Evolutionary conservation across 2,888 invertebrate species (phyloP), one percentile per base, ranked within the genome.

Genomic region (Drosophila anomelani): DNA sequence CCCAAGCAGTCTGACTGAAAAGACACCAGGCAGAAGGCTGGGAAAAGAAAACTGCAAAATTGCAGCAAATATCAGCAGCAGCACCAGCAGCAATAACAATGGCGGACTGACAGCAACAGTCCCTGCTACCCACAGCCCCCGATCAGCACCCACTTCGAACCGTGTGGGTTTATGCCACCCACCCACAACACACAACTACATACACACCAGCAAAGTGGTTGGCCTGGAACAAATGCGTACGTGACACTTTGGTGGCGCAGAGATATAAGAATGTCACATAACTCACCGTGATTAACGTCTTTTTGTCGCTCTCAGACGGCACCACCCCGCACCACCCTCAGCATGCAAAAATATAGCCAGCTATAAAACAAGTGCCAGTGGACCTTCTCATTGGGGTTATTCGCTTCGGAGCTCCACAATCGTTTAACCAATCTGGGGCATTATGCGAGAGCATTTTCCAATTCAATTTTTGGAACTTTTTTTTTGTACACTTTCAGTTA

Each of bases 281-380:
- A 92, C 91, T 92, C 92, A 92, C 85, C 88, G 90, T 92, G 92
- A 92, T 92, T 92, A 92, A 92, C 92, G 92, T 92, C 85, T 90
- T 79, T 80, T 81, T 84, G 84, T 80, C 85, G 81, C 79, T 76
- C 70, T 81, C 77, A 49, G 41, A 60, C 67, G 41, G 34, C 26
- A n/a, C 34, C 41, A 17, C 47, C 39, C 46, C 17, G 23, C 49
- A 29, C 39, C 60, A 8, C 44, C 32, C 77, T 9, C 39, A 63
- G 75, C 80, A 82, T 79, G 80, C 87, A 90, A 85, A 89, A 89
- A 89, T 90, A 90, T 90, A 75, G 85, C 84, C 69, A 44, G 61
- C 81, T 76, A 84, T 84, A 84, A 84, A 84, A 81, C 83, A 84
- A 84, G 81, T 86, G 81, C 61, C 56, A 53, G 41, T 58, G 73